phyloP scores from a whole-genome alignment of 2,888 invertebrate species.

The Brenthis hecate region DNA sequence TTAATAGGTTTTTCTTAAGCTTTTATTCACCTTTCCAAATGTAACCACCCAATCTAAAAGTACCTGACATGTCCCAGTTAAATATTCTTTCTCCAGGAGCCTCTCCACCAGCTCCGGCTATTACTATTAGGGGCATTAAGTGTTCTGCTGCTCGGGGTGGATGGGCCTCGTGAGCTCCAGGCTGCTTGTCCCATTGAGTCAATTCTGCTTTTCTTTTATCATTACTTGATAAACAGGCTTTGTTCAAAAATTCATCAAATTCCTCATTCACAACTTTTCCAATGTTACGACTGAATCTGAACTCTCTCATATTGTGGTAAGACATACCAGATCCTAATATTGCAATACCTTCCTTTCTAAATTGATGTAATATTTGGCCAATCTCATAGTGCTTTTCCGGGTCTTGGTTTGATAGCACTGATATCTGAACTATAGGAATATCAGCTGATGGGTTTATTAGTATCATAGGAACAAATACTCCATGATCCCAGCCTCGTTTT shows the following conservation, averaged over 20 bases:
- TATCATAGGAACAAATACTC: conserved; percentile 78
- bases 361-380: conserved; percentile 61
- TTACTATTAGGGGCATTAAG: conserved; percentile 71
- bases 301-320: conserved; percentile 75
- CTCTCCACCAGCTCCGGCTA: conserved; percentile 69
- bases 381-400: conserved; percentile 66
- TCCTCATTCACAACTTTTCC: conserved; percentile 61
- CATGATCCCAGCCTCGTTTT: conserved; percentile 76
- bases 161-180: conserved; percentile 67
- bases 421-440: conserved; percentile 72
- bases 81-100: conserved; percentile 65
- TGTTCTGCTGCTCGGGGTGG: conserved; percentile 70
- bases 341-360: conserved; percentile 70
- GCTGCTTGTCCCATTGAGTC: conserved; percentile 60
- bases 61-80: conserved; percentile 69
- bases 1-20: not conserved
- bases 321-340: conserved; percentile 76
- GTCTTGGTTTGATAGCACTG: conserved; percentile 66
- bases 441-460: conserved; percentile 70
- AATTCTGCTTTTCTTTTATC: conserved; percentile 57
- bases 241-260: conserved; percentile 69
- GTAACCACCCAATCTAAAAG: conserved; percentile 68
- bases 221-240: conserved; percentile 61
- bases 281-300: conserved; percentile 50
- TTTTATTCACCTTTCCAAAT: conserved; percentile 66